Evolutionary conservation across 2,888 invertebrate species (phyloP), one percentile per base, ranked within the genome.

Genomic region (Bellardia bayeri): DNA sequence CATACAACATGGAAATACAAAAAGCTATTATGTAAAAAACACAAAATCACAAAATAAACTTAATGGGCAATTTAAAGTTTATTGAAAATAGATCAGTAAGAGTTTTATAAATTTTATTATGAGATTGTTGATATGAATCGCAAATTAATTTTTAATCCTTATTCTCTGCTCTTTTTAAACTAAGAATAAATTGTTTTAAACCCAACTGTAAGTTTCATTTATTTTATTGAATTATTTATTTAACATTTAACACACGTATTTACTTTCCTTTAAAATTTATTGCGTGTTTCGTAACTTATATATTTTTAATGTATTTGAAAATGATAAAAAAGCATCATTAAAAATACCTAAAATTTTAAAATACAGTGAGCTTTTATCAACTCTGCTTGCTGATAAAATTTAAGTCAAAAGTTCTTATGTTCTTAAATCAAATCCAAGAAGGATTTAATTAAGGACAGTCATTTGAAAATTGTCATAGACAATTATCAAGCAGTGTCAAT

Each of bases 181-280:
- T 81, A 64, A 56, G n/a, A n/a, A 14, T 16, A 80, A 23, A 63
- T 54, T 54, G 37, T 82, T 74, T 82, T 68, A 56, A 82, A 23
- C 14, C 54, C 30, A 72, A 72, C 56, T 74, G 16, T 56, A 45
- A 74, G 49, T 68, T 82, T 66, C 16, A 82, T 68, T 51, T 33
- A 49, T 71, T 13, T 72, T 42, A 61, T 80, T 40, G 71, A 40
- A 69, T 80, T 80, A 80, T 80, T 80, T 63, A 71, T 71, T 80
- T 30, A 69, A 68, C 45, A 0, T 42, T 30, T 56, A 33, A 49
- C 9, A 14, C 13, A 51, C 40, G 23, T 23, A 64, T 51, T 37
- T 16, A 49, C 8, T 23, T 40, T 23, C 14, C 23, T 72, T 42
- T 14, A 23, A 4, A 4, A 45, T 9, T 58, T 30, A 45, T 8